Evolutionary conservation across 2,797 vertebrate species (phyloP).

Genomic region (Moxostoma hubbsi): DNA sequence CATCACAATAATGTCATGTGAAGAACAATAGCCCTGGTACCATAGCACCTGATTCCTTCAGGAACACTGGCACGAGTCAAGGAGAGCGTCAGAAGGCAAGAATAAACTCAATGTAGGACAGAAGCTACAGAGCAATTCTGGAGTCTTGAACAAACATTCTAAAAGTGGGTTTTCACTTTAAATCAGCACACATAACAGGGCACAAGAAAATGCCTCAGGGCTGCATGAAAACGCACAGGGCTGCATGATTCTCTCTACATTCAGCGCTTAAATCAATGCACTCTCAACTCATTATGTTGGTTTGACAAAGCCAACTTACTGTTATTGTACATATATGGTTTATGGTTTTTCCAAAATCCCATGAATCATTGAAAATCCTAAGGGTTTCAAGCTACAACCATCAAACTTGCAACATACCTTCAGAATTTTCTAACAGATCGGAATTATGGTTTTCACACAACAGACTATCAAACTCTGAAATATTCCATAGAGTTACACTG

Average conservation of each 20-base stretch:
- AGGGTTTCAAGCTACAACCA: too few relatives aligned
- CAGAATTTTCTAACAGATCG: too few relatives aligned
- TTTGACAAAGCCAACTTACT: too few relatives aligned
- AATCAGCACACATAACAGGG: slow-evolving; percentile 48
- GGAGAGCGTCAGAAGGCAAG: slow-evolving; percentile 55
- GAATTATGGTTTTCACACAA: too few relatives aligned
- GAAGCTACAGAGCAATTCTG: slow-evolving; percentile 41
- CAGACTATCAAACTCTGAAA: too few relatives aligned
- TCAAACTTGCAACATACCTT: too few relatives aligned
- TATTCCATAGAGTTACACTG: too few relatives aligned
- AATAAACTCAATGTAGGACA: slow-evolving; percentile 57
- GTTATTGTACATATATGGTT: too few relatives aligned
- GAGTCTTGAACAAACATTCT: slow-evolving; percentile 37
- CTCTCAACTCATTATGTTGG: background rate
- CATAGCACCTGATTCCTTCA: slow-evolving; percentile 69
- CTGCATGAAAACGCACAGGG: background rate
- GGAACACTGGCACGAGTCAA: slow-evolving; percentile 77
- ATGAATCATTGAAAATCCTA: too few relatives aligned
- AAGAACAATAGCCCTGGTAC: slow-evolving; percentile 83
- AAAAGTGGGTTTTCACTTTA: slow-evolving; percentile 56
- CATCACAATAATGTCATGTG: slow-evolving; percentile 81
- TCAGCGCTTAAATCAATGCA: background rate
- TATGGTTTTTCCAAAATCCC: too few relatives aligned
- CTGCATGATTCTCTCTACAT: background rate
- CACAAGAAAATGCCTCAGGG: slow-evolving; percentile 40